Evolutionary conservation across 2,113 vertebrate genomes (phyloP).

Genomic region (Microcebus tavaratra): DNA sequence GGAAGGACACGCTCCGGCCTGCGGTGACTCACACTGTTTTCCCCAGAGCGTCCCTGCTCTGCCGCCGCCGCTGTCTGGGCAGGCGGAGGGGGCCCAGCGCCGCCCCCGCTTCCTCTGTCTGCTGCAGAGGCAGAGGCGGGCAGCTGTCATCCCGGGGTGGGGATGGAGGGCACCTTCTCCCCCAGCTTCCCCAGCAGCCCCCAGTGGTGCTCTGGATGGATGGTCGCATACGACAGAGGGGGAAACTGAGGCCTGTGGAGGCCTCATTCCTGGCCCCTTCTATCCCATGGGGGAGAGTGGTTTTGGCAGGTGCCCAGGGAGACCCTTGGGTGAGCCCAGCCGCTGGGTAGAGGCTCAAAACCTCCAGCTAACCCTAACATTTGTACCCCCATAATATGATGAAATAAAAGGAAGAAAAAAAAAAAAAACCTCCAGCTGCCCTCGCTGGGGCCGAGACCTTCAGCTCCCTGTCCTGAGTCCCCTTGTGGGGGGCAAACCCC

Average conservation of each 20-base stretch:
- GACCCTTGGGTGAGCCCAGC: neutral
- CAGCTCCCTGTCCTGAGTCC: neutral
- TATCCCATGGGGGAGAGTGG: neutral
- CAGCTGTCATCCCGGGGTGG: neutral
- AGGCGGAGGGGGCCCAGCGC: neutral
- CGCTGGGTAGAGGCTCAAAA: accelerated
- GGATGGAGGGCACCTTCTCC: neutral
- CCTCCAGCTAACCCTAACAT: neutral
- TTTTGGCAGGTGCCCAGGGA: neutral
- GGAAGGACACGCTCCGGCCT: constrained; percentile 23
- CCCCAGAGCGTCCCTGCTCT: neutral
- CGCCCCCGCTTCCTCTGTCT: neutral
- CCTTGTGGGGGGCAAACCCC: neutral
- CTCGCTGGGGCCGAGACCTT: neutral
- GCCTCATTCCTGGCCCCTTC: accelerated
- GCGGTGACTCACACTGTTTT: constrained; percentile 59
- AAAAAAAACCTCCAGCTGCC: neutral
- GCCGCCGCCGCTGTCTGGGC: neutral
- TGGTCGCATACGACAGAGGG: neutral
- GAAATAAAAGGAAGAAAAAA: too few relatives aligned
- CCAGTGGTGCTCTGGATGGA: neutral
- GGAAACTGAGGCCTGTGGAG: neutral
- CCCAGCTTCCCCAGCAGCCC: neutral
- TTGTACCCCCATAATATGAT: too few relatives aligned
- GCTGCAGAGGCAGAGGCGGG: neutral